Evolutionary conservation across 2,888 invertebrate species (phyloP).

Genomic region (Herminia tarsipennalis): DNA sequence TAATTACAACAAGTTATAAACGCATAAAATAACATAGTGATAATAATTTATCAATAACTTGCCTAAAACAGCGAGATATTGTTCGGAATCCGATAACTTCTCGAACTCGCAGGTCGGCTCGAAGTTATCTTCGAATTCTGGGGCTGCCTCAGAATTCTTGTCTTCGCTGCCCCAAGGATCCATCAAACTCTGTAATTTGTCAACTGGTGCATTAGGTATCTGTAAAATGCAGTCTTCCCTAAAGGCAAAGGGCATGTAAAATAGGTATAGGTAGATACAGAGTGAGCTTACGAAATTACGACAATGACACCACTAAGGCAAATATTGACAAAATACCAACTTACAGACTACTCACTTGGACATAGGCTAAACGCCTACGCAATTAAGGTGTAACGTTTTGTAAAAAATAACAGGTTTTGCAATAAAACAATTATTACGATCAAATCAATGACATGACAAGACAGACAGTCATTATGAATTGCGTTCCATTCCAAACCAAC

Average conservation of each 20-base stretch:
- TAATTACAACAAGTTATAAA: slow-evolving; percentile 19
- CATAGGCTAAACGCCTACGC: slow-evolving; percentile 34
- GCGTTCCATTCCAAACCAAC: no score
- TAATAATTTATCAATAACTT: slow-evolving; percentile 66
- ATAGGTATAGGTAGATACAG: no score
- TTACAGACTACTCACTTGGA: slow-evolving; percentile 50
- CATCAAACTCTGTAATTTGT: slow-evolving; percentile 70
- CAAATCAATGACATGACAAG: no score
- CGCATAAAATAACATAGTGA: slow-evolving; percentile 19
- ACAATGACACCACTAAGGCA: no score
- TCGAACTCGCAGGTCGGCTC: slow-evolving; percentile 62
- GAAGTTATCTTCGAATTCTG: slow-evolving; percentile 87
- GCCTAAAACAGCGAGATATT: slow-evolving; percentile 89
- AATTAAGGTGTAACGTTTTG: neutral
- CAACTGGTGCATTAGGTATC: slow-evolving; percentile 8
- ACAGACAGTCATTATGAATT: no score
- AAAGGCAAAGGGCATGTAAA: no score
- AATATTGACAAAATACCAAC: no score
- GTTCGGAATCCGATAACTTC: slow-evolving; percentile 87
- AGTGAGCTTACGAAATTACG: no score
- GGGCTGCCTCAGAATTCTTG: slow-evolving; percentile 51
- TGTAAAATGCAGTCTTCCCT: slow-evolving; percentile 30
- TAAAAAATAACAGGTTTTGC: slow-evolving; percentile 18
- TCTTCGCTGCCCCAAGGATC: slow-evolving; percentile 80
- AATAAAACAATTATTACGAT: slow-evolving; percentile 5